Evolutionary conservation across 2,888 invertebrate species (phyloP), one percentile per base, ranked within the genome.

Genomic region (Mesorhabditis spiculigera): DNA sequence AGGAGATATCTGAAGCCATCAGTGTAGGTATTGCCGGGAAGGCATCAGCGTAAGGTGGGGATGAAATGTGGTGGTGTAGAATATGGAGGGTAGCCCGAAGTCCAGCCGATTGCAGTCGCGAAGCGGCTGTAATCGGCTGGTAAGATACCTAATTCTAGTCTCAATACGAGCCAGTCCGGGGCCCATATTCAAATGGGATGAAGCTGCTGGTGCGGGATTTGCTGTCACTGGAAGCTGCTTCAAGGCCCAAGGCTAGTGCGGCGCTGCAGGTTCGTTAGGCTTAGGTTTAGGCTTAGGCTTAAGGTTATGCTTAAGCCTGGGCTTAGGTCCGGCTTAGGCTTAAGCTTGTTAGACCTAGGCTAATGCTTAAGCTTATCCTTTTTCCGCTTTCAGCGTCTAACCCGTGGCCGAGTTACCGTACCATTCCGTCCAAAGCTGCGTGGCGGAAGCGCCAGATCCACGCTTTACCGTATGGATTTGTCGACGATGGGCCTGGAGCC

Each of bases 101-200:
- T n/a, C n/a, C n/a, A n/a, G n/a, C n/a, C n/a, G n/a, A n/a, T n/a
- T n/a, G n/a, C n/a, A n/a, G n/a, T n/a, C n/a, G n/a, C n/a, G n/a
- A n/a, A n/a, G n/a, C n/a, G n/a, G n/a, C n/a, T n/a, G n/a, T n/a
- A n/a, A n/a, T n/a, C n/a, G n/a, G n/a, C n/a, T n/a, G n/a, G n/a
- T n/a, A n/a, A n/a, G n/a, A n/a, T n/a, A n/a, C n/a, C n/a, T n/a
- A n/a, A n/a, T n/a, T 76, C 71, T 74, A 91, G 91, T 91, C 91
- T 62, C 89, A 90, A 66, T 92, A 90, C 87, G 89, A 90, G 28
- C 90, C 91, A 0, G 88, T 92, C 63, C 90, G 90, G 10, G 88
- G 89, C 4, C 90, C 89, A 66, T 92, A 91, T 86, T 90, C 91
- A 4, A 87, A 89, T 8, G 90, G 89, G 43, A 87, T 92, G 75